Base-by-base conservation (phyloP, 2,888 invertebrate species). In the Euplagia quadripunctaria region DNA sequence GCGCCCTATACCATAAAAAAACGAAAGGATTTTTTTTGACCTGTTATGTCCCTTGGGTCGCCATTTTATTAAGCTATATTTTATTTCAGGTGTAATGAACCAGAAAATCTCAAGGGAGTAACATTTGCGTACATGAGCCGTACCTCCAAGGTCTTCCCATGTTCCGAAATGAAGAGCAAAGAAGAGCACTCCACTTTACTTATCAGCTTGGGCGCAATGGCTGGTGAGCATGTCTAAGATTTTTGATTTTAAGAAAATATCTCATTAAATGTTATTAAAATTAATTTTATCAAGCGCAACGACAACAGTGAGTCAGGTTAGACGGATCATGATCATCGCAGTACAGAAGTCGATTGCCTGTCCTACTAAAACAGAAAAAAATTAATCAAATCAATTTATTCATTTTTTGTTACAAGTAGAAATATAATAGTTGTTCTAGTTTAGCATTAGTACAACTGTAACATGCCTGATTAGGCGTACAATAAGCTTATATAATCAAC, bases 131-230 rank as follows among this genome's bases (percentile, higher is more conserved):
- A 87, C 71, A 80, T 92, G 2, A 66, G 78, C 41, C 81, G 82
- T 1, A 63, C 78, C 0, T 86, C 87, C 1, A 87, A 84, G 49
- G 78, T 77, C 0, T 80, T 88, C 1, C 43, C 73, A 0, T 92
- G 92, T 46, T n/a, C 80, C 0, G 85, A 84, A 6, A 64, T 75
- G 0, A 85, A 85, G 70, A 85, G 31, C 0, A 51, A 85, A 1
- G 69, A 70, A 9, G 80, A 83, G 0, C 9, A 68, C 0, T 79
- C 86, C 0, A 46, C 90, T 63, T 75, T 89, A 71, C 90, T 89
- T 0, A 89, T 92, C 0, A 71, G 91, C 4, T 77, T 92, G 0
- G 92, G 92, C 0, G 85, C 92, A 0, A 89, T 92, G 89, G 92
- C 91, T 65, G 92, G 92, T 92, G 76, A 75, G 85, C 8, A 16